Evolutionary conservation across 2,113 vertebrate genomes (phyloP).

Genomic region (Regulus satrapa): DNA sequence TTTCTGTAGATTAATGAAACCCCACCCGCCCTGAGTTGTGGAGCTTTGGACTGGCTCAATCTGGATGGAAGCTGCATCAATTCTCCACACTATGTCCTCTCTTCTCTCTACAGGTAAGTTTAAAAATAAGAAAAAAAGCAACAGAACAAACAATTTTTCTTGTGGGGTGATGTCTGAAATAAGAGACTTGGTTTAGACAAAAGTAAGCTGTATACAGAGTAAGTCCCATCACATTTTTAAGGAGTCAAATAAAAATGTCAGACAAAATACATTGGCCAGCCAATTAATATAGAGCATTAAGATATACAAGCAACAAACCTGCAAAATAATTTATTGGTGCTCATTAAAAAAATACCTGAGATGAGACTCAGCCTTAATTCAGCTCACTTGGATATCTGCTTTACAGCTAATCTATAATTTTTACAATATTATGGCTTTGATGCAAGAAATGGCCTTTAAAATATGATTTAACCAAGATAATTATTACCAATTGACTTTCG

Average conservation of each 20-base stretch:
- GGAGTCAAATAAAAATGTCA: neutral
- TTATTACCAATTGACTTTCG: neutral
- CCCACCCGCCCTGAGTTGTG: conserved; percentile 18
- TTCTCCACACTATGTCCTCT: conserved; percentile 11
- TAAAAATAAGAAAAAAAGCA: neutral
- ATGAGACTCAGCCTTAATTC: neutral
- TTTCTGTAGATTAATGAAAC: conserved; percentile 76
- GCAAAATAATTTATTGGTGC: neutral
- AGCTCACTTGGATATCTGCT: neutral
- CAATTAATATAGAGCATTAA: neutral
- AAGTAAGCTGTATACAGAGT: neutral
- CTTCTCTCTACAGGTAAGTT: conserved; percentile 66
- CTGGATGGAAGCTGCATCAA: conserved; percentile 61
- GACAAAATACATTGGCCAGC: neutral
- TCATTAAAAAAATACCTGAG: neutral
- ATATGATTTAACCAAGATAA: neutral
- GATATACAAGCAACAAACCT: neutral
- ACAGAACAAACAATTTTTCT: neutral
- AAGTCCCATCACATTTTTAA: neutral
- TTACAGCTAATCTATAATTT: neutral
- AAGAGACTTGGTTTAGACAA: neutral
- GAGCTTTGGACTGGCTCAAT: conserved; percentile 76
- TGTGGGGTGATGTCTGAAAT: neutral
- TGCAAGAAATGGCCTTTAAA: neutral
- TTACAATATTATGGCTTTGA: neutral